These are phyloP conservation scores for Capromys pilorides DNA, from an alignment of 2,797 vertebrate species.

Conservation along the genomic window DNA sequence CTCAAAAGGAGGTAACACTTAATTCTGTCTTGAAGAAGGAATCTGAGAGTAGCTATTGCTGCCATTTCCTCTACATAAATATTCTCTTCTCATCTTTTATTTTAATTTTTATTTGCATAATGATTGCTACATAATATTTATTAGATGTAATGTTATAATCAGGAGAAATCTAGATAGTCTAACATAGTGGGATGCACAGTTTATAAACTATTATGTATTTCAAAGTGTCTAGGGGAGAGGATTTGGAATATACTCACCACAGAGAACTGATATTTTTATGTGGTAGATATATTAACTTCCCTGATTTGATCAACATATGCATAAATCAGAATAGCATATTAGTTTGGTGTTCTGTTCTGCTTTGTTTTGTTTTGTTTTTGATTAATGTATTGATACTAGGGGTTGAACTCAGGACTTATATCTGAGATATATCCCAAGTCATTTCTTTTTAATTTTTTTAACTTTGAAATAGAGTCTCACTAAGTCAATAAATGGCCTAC, in stretches of 20 bases:
- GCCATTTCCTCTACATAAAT: background rate
- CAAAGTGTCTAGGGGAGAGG: background rate
- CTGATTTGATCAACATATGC: background rate
- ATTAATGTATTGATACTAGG: background rate
- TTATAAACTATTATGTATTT: background rate
- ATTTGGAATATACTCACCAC: background rate
- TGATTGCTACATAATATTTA: background rate
- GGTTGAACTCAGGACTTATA: background rate
- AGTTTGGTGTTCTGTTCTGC: background rate
- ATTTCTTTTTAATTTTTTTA: background rate
- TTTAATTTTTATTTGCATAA: background rate
- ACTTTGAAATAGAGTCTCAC: background rate
- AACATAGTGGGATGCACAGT: background rate
- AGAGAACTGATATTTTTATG: background rate
- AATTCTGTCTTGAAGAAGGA: background rate
- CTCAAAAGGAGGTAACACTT: conserved; percentile 23
- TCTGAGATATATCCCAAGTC: background rate
- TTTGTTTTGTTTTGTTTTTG: background rate
- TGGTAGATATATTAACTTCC: background rate
- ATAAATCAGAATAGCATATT: background rate
- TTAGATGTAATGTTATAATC: background rate
- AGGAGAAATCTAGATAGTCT: background rate
- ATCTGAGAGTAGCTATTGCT: conserved; percentile 4
- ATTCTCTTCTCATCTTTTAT: conserved; percentile 6
- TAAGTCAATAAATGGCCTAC: background rate